Evolutionary conservation across 2,113 vertebrate genomes (phyloP).

Genomic region (Carassius gibelio): DNA sequence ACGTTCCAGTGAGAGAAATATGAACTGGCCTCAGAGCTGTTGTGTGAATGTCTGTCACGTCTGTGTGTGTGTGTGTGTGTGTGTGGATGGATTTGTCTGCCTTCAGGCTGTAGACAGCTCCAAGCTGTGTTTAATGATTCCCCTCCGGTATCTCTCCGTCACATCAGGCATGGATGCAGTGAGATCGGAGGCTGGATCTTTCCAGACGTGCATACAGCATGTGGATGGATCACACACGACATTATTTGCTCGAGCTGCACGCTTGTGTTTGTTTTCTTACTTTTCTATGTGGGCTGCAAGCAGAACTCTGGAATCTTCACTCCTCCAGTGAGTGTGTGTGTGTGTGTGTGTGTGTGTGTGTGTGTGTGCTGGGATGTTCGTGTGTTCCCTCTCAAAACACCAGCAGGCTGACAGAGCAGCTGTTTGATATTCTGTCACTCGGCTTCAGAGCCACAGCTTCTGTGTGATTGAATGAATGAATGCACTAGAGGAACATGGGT

Average conservation of each 20-base stretch:
- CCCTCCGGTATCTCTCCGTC: conserved; percentile 8
- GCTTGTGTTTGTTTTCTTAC: background rate
- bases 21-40: background rate
- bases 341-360: conserved; percentile 7
- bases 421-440: conserved; percentile 26
- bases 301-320: background rate
- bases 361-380: conserved; percentile 15
- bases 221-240: background rate
- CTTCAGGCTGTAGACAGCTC: conserved; percentile 15
- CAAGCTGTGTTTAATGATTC: conserved; percentile 40
- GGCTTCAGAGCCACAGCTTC: background rate
- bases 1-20: conserved; percentile 8
- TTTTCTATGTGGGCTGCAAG: background rate
- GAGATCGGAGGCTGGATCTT: background rate
- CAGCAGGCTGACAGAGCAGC: conserved; percentile 13
- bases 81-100: conserved; percentile 10
- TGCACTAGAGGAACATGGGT: background rate
- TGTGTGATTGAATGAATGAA: background rate
- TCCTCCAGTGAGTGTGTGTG: background rate
- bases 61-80: background rate
- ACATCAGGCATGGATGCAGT: background rate
- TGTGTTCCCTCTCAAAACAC: conserved; percentile 10
- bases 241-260: conserved; percentile 16
- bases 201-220: background rate
- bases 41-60: background rate